Percentiles rank a stretch among this genome's conserved stretches.
phyloP scores from a whole-genome alignment of 2,888 invertebrate species.

The Euspilapteryx auroguttella region DNA sequence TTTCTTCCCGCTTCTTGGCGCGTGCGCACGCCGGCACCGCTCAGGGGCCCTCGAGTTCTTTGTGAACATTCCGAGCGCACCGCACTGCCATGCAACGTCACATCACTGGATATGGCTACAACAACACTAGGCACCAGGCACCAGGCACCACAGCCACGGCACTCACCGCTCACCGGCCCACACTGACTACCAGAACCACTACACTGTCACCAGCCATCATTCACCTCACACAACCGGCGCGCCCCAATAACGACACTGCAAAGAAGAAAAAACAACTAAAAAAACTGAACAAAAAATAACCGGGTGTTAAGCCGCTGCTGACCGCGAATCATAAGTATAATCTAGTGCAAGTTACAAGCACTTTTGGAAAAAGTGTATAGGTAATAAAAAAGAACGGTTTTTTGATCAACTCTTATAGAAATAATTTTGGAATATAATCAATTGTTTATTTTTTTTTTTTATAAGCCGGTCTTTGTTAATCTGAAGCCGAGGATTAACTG shows the following conservation, averaged over 20 bases:
- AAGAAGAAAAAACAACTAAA: constrained; percentile 41
- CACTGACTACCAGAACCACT: constrained; percentile 18
- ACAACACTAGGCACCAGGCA: too few species aligned
- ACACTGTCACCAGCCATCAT: constrained; percentile 31
- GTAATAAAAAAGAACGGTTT: too few species aligned
- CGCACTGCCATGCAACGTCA: constrained; percentile 51
- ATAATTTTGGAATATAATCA: too few species aligned
- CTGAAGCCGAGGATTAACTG: too few species aligned
- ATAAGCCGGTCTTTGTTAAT: too few species aligned
- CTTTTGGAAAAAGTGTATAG: too few species aligned
- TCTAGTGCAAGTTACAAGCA: too few species aligned
- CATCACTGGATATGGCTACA: constrained; percentile 19
- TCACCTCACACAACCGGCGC: constrained; percentile 26
- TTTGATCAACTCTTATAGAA: too few species aligned
- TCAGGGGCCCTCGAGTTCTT: constrained; percentile 52
- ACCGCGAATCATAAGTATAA: too few species aligned
- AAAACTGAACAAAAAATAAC: constrained; percentile 9
- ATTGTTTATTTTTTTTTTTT: too few species aligned
- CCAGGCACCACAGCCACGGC: constrained; percentile 10
- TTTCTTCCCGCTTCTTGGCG: constrained; percentile 51
- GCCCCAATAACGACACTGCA: constrained; percentile 46
- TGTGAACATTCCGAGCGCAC: constrained; percentile 53
- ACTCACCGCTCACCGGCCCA: constrained; percentile 9
- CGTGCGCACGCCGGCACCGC: constrained; percentile 43
- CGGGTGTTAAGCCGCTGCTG: too few species aligned